Evolutionary conservation across 2,888 invertebrate genomes (phyloP), one percentile per base, ranked within the genome.

Genomic region (Xestia c-nigrum): DNA sequence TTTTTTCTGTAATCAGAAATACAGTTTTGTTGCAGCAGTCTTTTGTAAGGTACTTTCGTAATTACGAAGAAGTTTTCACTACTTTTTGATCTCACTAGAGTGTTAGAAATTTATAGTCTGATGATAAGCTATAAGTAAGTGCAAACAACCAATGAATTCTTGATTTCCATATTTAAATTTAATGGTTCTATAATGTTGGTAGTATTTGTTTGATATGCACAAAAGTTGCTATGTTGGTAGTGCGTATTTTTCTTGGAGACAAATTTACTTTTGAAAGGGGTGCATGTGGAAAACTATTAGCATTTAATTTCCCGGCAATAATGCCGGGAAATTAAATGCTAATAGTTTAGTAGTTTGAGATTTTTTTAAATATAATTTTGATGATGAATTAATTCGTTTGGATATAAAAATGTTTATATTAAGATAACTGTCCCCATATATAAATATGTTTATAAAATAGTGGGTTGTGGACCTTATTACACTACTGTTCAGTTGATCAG

Each of bases 1-100:
- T 80, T 80, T 31, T 52, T 66, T 70, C 88, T 88, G 85, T 78
- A 81, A 88, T 59, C 31, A 66, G 19, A 55, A 19, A 71, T 24
- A 68, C 52, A 69, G 68, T 66, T 70, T 85, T 82, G 72, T 1
- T 80, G 78, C 76, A 71, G 76, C 83, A 83, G 88, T 87, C 88
- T 87, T 87, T 84, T 24, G 52, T 63, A 2, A 70, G 40, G 46
- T 16, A 74, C 61, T 78, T 68, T 71, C 40, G 5, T 46, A n/a
- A 55, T 7, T 12, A 21, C 1, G 12, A 1, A 12, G 12, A 55
- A 55, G 6, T 38, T 66, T 83, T 71, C 46, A 72, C 24, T 65
- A 52, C 0, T 21, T 40, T 40, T 65, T 24, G 3, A 14, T 65
- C n/a, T 50, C 19, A 52, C 50, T 61, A 24, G 19, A 3, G 12